Percentiles rank a stretch among this genome's conserved stretches.
phyloP scores from a whole-genome alignment of 2,113 vertebrate genomes.

The Pterophyllum scalare region DNA sequence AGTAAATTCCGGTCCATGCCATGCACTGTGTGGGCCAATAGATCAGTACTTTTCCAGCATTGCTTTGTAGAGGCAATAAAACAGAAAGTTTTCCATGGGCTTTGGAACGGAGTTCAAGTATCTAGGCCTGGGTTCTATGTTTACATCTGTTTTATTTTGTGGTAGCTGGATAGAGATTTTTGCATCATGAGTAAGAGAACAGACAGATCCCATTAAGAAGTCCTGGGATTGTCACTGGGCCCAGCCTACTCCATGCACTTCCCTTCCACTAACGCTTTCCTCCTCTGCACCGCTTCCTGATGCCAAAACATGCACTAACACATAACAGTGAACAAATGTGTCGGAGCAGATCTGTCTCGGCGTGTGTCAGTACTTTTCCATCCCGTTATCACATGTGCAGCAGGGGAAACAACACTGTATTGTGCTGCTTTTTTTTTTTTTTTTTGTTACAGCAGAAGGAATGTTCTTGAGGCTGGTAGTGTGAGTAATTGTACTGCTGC shows the following conservation, averaged over 20 bases:
- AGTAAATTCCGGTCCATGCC: not conserved
- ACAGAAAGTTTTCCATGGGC: not conserved
- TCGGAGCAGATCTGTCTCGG: not conserved
- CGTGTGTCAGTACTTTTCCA: slow-evolving; percentile 67
- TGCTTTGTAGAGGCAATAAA: not conserved
- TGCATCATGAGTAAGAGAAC: slow-evolving; percentile 66
- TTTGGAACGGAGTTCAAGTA: not conserved
- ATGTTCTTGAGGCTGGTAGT: slow-evolving; percentile 40
- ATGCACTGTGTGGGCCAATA: not conserved
- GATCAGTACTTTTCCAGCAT: not conserved
- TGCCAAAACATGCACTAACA: slow-evolving; percentile 7
- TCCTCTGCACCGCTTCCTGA: not conserved
- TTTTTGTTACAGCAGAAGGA: slow-evolving; percentile 18
- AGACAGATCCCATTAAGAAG: slow-evolving; percentile 36
- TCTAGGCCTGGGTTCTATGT: slow-evolving; percentile 16
- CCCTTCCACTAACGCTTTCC: slow-evolving; percentile 14
- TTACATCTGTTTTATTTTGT: slow-evolving; percentile 7
- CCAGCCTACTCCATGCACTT: slow-evolving; percentile 8
- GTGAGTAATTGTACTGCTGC: slow-evolving; percentile 54
- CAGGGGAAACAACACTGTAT: slow-evolving; percentile 48
- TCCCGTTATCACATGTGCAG: slow-evolving; percentile 25
- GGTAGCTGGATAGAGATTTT: slow-evolving; percentile 44
- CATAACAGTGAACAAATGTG: not conserved
- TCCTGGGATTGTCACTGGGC: slow-evolving; percentile 47
- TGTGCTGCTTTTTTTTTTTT: slow-evolving; percentile 37